These are phyloP conservation scores for Mechanitis mazaeus DNA, from an alignment of 2,888 invertebrate species.

Conservation along the genomic window DNA sequence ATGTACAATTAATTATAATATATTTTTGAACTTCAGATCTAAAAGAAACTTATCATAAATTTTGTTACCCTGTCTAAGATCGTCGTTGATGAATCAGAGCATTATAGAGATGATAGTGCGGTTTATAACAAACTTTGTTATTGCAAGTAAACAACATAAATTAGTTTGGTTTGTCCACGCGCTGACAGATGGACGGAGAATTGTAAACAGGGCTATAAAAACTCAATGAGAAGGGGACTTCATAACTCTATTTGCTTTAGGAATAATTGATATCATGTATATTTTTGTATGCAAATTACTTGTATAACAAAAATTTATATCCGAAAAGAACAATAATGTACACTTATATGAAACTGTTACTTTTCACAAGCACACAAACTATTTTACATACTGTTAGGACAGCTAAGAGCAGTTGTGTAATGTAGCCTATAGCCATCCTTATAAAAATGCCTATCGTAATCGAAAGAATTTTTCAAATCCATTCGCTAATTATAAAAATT, in stretches of 20 bases:
- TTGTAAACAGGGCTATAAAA: constrained; percentile 44
- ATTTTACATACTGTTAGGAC: no score
- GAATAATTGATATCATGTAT: background rate
- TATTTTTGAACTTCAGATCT: no score
- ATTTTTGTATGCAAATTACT: background rate
- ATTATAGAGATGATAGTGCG: constrained; percentile 6
- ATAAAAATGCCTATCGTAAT: no score
- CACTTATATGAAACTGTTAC: no score
- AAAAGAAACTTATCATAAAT: background rate
- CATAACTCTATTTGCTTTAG: background rate
- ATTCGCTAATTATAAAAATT: no score
- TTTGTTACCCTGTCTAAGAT: background rate
- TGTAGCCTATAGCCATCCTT: no score
- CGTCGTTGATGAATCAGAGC: background rate
- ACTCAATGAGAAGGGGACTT: constrained; percentile 22
- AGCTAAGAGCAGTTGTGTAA: no score
- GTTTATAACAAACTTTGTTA: constrained; percentile 9
- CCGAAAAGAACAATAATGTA: no score
- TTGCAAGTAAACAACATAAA: constrained; percentile 59
- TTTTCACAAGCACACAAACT: no score
- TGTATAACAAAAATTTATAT: no score
- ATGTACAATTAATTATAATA: no score
- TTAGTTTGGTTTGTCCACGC: constrained; percentile 38
- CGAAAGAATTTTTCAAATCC: no score
- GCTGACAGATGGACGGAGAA: constrained; percentile 40